Evolutionary conservation across 2,113 vertebrate species (phyloP), one percentile per base, ranked within the genome.

Genomic region (Mustela lutreola): DNA sequence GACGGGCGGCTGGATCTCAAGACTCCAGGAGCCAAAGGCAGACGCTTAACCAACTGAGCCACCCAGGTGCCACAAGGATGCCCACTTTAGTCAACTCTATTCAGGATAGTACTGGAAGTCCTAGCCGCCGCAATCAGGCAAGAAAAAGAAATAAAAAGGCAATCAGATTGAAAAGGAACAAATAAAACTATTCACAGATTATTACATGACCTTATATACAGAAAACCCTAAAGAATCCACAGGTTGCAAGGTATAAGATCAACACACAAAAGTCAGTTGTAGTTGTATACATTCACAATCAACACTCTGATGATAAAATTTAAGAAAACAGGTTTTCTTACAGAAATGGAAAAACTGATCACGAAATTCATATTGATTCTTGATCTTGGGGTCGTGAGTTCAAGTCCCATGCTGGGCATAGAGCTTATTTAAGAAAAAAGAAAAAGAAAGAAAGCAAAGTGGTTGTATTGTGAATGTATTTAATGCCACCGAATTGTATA

Each of bases 151-250:
- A 91, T 82, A 92, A 91, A 91, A 67, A 70, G 36, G 19, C 48
- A 82, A 58, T 82, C 63, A 71, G 42, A 71, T 12, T 8, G 63
- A 70, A 92, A 92, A 82, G 90, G 36, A 92, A 92, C 60, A 91
- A 85, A 53, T 65, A 80, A 80, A 80, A 67, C 33, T 67, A 80
- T 80, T 92, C 63, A 11, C 48, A 58, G 39, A 58, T 71, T 42
- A 71, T 71, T 56, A 71, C 63, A 81, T 42, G 62, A 70, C 15
- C 26, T 4, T 33, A 56, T 70, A 67, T 4, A 70, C 0, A 91
- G 26, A 81, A 70, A 91, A 56, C 28, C 28, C 28, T 92, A 45
- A 71, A 92, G 50, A 92, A 82, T 58, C 50, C 36, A 92, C 28
- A 82, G 10, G 63, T 82, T 58, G 28, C 78, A 58, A 12, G 36